These are phyloP conservation scores for Actinopyga echinites DNA, from an alignment of 53 echinoderm and acorn worm species.

Conservation along the genomic window DNA sequence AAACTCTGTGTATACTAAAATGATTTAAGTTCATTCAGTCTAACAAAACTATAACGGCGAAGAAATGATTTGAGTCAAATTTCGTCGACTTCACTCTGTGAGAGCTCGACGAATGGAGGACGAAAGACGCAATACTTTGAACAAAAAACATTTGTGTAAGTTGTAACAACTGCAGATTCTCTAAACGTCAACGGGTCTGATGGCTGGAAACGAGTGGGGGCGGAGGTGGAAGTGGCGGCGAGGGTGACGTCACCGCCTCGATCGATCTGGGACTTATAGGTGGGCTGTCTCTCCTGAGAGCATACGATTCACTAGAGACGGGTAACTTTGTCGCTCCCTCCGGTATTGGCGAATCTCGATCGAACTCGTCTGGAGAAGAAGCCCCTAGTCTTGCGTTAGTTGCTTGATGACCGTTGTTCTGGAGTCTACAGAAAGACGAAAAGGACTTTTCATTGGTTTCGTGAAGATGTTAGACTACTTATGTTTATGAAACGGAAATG, in stretches of 20 bases:
- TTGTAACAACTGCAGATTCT: too few species aligned
- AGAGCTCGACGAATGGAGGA: too few species aligned
- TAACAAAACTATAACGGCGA: too few species aligned
- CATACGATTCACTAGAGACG: constrained; percentile 6
- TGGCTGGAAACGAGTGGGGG: constrained; percentile 39
- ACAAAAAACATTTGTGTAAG: too few species aligned
- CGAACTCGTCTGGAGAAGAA: constrained; percentile 38
- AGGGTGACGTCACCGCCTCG: constrained; percentile 27
- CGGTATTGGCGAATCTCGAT: constrained; percentile 27
- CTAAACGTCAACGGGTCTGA: constrained; percentile 7
- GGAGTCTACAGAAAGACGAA: constrained; percentile 8
- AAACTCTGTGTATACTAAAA: too few species aligned
- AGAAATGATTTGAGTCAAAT: too few species aligned
- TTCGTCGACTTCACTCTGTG: too few species aligned
- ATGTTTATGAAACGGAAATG: too few species aligned
- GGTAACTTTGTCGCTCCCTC: constrained; percentile 31
- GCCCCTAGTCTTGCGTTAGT: constrained; percentile 25
- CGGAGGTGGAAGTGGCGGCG: constrained; percentile 30
- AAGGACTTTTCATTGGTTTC: too few species aligned
- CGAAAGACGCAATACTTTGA: too few species aligned
- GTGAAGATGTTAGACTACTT: too few species aligned
- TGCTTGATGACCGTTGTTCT: constrained; percentile 24
- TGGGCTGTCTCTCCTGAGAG: constrained; percentile 34
- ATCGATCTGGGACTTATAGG: constrained; percentile 23
- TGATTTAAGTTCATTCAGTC: too few species aligned